phyloP scores from a whole-genome alignment of 2,113 vertebrate genomes.

The Callipepla squamata region DNA sequence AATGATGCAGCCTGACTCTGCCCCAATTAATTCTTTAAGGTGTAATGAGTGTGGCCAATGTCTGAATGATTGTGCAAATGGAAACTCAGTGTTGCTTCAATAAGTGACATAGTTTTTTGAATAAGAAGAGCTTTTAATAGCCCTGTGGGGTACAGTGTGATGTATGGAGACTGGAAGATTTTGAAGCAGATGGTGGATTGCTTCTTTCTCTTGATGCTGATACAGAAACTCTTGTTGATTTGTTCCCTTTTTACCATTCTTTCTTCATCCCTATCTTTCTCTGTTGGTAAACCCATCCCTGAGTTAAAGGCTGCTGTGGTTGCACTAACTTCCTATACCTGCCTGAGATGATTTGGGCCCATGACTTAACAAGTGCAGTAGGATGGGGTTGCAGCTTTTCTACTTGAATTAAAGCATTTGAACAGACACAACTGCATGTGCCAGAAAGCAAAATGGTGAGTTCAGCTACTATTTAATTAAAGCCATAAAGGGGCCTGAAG shows the following conservation, averaged over 20 bases:
- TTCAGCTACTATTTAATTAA: constrained; percentile 49
- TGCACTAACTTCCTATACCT: not conserved
- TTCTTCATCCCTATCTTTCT: not conserved
- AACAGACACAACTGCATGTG: constrained; percentile 18
- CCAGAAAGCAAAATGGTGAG: not conserved
- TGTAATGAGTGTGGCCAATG: not conserved
- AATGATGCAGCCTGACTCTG: not conserved
- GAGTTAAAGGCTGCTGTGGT: not conserved
- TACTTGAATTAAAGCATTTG: not conserved
- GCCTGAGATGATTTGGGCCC: not conserved
- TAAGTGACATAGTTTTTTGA: not conserved
- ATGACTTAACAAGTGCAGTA: not conserved
- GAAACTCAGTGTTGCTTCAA: not conserved
- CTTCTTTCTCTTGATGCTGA: not conserved
- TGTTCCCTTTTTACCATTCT: not conserved
- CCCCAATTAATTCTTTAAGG: not conserved
- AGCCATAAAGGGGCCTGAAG: constrained; percentile 23
- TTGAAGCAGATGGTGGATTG: not conserved
- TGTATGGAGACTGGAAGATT: not conserved
- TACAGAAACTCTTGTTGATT: not conserved
- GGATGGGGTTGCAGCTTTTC: constrained; percentile 2
- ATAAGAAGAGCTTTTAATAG: not conserved
- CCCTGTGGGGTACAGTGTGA: not conserved
- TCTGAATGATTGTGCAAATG: not conserved
- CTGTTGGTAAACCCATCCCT: not conserved